Evolutionary conservation across 2,113 vertebrate species (phyloP).

Genomic region (Excalfactoria chinensis): DNA sequence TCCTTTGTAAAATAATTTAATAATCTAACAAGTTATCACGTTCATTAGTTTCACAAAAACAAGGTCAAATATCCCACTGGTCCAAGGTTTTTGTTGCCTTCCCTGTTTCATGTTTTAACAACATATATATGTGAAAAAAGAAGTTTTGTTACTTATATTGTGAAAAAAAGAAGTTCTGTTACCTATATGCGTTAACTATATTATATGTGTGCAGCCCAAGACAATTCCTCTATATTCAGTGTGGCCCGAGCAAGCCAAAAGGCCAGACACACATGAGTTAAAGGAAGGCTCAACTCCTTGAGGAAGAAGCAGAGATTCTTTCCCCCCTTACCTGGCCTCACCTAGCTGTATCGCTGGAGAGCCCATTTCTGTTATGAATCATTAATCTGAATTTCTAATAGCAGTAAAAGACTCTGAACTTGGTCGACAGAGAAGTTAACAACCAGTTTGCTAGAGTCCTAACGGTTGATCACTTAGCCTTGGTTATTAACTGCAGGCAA

Average conservation of each 20-base stretch:
- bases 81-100: background rate
- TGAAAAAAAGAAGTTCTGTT: too few relatives aligned
- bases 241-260: background rate
- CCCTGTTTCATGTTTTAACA: background rate
- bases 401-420: conserved; percentile 23
- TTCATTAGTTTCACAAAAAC: background rate
- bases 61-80: background rate
- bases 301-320: conserved; percentile 1
- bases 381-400: conserved; percentile 48
- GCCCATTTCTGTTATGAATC: conserved; percentile 40
- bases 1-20: background rate
- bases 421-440: conserved; percentile 48
- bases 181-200: too few relatives aligned
- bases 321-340: background rate
- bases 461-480: conserved; percentile 60
- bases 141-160: too few relatives aligned
- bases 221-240: background rate
- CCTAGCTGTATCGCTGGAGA: conserved; percentile 2
- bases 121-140: background rate
- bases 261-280: background rate
- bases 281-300: background rate
- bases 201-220: background rate
- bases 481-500: conserved; percentile 69
- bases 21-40: background rate
- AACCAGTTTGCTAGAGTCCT: conserved; percentile 39